A percentile compares a stretch with the other conserved stretches of the same genome.
Evolutionary conservation across 2,113 vertebrate genomes (phyloP).

Genomic region (Plestiodon gilberti): DNA sequence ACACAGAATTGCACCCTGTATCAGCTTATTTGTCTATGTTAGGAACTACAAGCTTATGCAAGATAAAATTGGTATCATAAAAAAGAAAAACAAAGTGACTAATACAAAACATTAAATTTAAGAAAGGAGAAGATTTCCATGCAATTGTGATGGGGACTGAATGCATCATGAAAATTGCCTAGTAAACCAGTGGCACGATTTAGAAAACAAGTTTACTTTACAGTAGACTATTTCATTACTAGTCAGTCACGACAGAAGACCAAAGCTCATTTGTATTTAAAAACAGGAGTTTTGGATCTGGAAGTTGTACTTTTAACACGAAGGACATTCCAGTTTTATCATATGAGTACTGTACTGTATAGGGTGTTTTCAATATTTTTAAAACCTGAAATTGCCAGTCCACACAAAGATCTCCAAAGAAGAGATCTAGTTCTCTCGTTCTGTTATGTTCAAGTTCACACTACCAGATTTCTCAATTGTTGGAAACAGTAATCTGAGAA

Average conservation of each 20-base stretch:
- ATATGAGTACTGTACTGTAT: no score
- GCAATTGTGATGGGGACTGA: not conserved
- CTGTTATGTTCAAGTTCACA: not conserved
- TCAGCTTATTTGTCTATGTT: conserved; percentile 26
- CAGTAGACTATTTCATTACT: not conserved
- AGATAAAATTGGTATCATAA: not conserved
- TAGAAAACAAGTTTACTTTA: not conserved
- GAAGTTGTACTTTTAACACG: not conserved
- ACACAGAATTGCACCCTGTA: no score
- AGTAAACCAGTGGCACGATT: not conserved
- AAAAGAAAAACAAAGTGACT: conserved; percentile 9
- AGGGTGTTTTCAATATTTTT: not conserved
- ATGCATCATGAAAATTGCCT: not conserved
- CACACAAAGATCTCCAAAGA: not conserved
- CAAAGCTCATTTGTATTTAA: not conserved
- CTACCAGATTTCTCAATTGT: not conserved
- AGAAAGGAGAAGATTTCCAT: not conserved
- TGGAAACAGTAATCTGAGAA: not conserved
- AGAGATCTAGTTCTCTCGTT: not conserved
- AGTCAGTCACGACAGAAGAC: not conserved
- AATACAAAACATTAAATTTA: not conserved
- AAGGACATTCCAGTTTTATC: not conserved
- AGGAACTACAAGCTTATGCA: not conserved
- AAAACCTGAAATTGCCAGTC: not conserved
- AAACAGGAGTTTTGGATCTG: not conserved